These are phyloP conservation scores for Pseudorhiza aurosa DNA, from an alignment of 30 jellyfish, hydroid and myxozoan species.

Conservation along the genomic window DNA sequence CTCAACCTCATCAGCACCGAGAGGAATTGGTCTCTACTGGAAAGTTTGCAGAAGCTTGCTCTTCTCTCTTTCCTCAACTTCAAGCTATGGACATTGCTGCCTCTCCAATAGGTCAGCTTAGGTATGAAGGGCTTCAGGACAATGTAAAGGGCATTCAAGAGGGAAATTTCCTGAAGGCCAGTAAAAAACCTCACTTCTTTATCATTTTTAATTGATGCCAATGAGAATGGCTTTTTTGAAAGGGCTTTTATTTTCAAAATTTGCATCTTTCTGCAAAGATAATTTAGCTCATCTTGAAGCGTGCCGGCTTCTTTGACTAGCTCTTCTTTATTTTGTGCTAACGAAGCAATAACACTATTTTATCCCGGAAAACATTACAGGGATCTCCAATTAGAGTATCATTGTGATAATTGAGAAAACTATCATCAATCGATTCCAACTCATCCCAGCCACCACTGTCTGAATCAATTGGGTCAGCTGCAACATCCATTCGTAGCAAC, in stretches of 20 bases:
- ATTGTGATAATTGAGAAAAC: background rate
- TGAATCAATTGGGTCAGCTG: background rate
- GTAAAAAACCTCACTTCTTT: background rate
- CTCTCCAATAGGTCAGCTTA: background rate
- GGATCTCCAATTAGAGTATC: slow-evolving; percentile 6
- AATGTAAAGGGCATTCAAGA: background rate
- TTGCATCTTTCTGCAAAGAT: background rate
- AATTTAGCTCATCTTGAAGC: background rate
- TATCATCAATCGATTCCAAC: no score
- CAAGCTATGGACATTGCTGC: background rate
- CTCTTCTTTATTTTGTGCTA: background rate
- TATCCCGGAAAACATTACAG: slow-evolving; percentile 5
- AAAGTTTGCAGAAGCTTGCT: background rate
- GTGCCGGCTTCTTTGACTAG: background rate
- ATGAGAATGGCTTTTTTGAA: slow-evolving; percentile 4
- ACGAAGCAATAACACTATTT: slow-evolving; percentile 7
- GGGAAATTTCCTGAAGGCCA: no score
- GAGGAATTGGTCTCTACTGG: no score
- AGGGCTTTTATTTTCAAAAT: no score
- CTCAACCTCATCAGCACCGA: no score
- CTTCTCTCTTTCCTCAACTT: background rate
- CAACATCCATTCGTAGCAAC: background rate
- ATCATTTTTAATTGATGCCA: background rate
- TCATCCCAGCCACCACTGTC: background rate
- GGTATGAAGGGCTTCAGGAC: background rate